Conservation (phyloP, 2,888 invertebrate species). For the Euplexia lucipara region DNA sequence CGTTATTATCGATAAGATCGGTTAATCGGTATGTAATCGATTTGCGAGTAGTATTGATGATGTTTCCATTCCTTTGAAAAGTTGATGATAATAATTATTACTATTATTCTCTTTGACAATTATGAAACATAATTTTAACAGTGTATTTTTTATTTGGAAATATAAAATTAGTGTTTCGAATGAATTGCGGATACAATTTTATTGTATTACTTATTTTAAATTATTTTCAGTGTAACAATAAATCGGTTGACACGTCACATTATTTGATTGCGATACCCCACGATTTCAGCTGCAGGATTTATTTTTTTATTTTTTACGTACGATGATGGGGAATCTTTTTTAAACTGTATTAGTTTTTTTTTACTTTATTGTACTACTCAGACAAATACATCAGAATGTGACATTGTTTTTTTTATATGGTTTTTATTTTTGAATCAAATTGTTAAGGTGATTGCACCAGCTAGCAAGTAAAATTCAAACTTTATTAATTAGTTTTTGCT, state of each 20-base stretch:
- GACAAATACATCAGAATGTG: slow-evolving; percentile 67
- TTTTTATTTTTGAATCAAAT: slow-evolving; percentile 27
- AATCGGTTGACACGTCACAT: slow-evolving; percentile 70
- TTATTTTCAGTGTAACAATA: slow-evolving; percentile 77
- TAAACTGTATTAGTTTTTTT: slow-evolving; percentile 62
- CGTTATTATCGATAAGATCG: too few species aligned
- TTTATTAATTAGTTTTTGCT: too few species aligned
- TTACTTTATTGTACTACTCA: slow-evolving; percentile 65
- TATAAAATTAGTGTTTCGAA: slow-evolving; percentile 50
- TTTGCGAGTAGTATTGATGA: slow-evolving; percentile 63
- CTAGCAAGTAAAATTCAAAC: too few species aligned
- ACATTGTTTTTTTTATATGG: slow-evolving; percentile 52
- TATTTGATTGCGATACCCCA: slow-evolving; percentile 67
- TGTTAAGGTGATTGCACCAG: too few species aligned
- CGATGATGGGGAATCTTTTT: slow-evolving; percentile 49
- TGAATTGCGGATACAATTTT: slow-evolving; percentile 55
- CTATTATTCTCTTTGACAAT: slow-evolving; percentile 37
- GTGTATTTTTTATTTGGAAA: slow-evolving; percentile 57
- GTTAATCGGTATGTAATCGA: slow-evolving; percentile 70
- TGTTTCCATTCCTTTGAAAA: slow-evolving; percentile 65
- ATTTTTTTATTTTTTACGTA: slow-evolving; percentile 60
- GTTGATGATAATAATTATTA: slow-evolving; percentile 19
- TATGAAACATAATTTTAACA: slow-evolving; percentile 49
- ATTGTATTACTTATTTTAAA: slow-evolving; percentile 70
- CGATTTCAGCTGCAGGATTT: slow-evolving; percentile 37